phyloP scores from a whole-genome alignment of 2,888 invertebrate genomes.

The Drosophila planitibia region DNA sequence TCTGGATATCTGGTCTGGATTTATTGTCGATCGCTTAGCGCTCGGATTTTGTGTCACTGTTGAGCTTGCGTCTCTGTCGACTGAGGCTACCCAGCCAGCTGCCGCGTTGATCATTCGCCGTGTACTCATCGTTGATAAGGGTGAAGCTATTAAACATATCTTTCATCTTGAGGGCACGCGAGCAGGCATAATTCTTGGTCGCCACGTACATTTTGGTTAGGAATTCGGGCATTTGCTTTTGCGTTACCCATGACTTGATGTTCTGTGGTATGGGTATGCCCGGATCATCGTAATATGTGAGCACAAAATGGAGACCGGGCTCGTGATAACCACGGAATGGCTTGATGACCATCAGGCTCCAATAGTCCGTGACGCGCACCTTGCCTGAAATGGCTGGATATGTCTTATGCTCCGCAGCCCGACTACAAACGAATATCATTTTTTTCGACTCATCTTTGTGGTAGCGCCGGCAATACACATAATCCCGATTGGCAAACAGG shows the following conservation, averaged over 20 bases:
- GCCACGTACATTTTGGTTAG: slow-evolving; percentile 90
- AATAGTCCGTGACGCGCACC: slow-evolving; percentile 92
- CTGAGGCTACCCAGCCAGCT: slow-evolving; percentile 71
- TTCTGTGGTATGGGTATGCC: slow-evolving; percentile 90
- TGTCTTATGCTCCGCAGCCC: slow-evolving; percentile 89
- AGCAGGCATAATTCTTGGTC: slow-evolving; percentile 87
- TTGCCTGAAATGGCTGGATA: slow-evolving; percentile 89
- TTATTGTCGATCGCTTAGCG: slow-evolving; percentile 24
- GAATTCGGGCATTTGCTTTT: slow-evolving; percentile 92
- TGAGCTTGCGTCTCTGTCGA: slow-evolving; percentile 39
- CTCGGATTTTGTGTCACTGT: slow-evolving; percentile 19
- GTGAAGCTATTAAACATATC: slow-evolving; percentile 73
- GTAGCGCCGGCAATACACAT: slow-evolving; percentile 92
- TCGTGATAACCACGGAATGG: slow-evolving; percentile 86
- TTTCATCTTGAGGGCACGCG: slow-evolving; percentile 83
- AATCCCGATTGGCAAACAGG: slow-evolving; percentile 94
- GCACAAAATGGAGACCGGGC: slow-evolving; percentile 88
- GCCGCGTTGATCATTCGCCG: slow-evolving; percentile 77
- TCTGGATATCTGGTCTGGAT: slow-evolving; percentile 19
- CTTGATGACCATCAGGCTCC: slow-evolving; percentile 94
- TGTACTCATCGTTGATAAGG: slow-evolving; percentile 75
- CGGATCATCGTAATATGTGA: slow-evolving; percentile 96
- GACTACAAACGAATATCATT: slow-evolving; percentile 89
- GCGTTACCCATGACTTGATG: slow-evolving; percentile 91
- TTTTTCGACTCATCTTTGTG: slow-evolving; percentile 87